These are phyloP conservation scores for Cossypha niveicapilla DNA, from an alignment of 2,797 vertebrate genomes.

Conservation along the genomic window DNA sequence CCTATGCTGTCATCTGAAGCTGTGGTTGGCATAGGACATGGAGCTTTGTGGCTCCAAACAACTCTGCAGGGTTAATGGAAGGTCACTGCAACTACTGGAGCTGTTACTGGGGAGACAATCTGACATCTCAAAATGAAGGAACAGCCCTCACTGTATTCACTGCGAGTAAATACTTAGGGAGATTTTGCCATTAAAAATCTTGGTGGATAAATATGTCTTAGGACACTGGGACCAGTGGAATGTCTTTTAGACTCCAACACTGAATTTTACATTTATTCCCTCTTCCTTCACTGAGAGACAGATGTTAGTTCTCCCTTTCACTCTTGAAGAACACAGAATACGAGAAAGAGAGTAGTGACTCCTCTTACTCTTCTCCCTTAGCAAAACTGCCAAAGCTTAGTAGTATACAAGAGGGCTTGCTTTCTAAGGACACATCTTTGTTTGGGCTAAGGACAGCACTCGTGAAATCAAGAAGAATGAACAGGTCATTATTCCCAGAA, in stretches of 20 bases:
- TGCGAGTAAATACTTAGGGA: conserved; percentile 34
- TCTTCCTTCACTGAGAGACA: neutral
- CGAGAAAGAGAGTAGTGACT: neutral
- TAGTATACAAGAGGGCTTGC: neutral
- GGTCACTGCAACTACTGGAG: neutral
- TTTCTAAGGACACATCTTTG: neutral
- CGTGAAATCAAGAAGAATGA: neutral
- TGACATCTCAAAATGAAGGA: neutral
- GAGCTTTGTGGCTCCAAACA: neutral
- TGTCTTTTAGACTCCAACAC: neutral
- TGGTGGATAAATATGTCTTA: neutral
- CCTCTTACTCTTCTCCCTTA: neutral
- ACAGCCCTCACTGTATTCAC: neutral
- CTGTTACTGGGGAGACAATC: neutral
- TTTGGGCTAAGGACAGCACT: neutral
- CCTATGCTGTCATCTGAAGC: neutral
- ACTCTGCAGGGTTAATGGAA: neutral
- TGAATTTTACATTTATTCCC: neutral
- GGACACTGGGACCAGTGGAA: neutral
- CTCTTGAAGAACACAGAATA: neutral
- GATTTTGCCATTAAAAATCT: conserved; percentile 49
- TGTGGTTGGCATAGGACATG: neutral
- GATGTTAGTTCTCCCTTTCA: neutral
- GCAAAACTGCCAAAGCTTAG: neutral
- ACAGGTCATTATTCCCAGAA: neutral